Conservation (phyloP, 1,140 invertebrate species). For the Caenorhabditis remanei region DNA sequence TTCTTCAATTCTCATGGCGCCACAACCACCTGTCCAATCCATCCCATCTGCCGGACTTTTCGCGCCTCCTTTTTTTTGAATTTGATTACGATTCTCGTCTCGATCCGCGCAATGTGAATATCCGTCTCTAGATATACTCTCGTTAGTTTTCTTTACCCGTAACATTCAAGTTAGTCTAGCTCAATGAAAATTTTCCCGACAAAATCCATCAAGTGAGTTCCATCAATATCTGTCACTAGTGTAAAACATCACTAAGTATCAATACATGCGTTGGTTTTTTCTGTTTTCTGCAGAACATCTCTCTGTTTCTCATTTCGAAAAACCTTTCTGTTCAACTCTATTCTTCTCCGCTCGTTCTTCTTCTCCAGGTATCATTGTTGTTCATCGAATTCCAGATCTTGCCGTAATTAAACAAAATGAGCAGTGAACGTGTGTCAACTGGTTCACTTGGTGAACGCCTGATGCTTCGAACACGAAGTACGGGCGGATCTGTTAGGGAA, state of each 20-base stretch:
- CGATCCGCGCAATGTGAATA: neutral
- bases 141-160: neutral
- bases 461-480: constrained; percentile 40
- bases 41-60: constrained; percentile 6
- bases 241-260: constrained; percentile 49
- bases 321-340: neutral
- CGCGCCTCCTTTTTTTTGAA: constrained; percentile 36
- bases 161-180: neutral
- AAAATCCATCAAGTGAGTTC: constrained; percentile 46
- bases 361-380: neutral
- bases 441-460: constrained; percentile 20
- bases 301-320: neutral
- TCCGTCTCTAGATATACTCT: neutral
- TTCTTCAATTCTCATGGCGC: neutral
- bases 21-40: neutral
- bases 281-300: constrained; percentile 23
- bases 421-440: constrained; percentile 38
- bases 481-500: constrained; percentile 14
- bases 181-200: neutral
- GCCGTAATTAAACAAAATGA: constrained; percentile 17
- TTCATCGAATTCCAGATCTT: neutral
- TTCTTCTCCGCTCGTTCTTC: neutral
- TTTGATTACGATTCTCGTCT: neutral
- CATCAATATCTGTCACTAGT: constrained; percentile 54
- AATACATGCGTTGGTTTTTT: constrained; percentile 52